These are phyloP conservation scores for Drosophila repleta DNA, from an alignment of 1,140 invertebrate genomes.

Conservation along the genomic window DNA sequence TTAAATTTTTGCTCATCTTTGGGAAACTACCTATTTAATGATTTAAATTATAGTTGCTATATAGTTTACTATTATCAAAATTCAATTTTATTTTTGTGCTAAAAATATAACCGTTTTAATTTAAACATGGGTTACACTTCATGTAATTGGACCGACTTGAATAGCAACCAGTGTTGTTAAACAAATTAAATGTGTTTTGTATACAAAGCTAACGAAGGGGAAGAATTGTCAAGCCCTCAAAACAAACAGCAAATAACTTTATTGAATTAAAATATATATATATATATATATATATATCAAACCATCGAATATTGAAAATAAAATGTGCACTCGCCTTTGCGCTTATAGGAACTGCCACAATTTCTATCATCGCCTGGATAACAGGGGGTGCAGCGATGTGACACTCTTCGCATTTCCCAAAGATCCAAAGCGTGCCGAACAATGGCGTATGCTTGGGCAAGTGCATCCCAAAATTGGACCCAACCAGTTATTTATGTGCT, in stretches of 20 bases:
- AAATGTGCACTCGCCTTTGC: constrained; percentile 55
- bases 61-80: no score
- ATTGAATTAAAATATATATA: neutral
- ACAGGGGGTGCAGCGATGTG: constrained; percentile 6
- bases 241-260: neutral
- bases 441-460: constrained; percentile 57
- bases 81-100: no score
- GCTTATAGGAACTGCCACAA: constrained; percentile 68
- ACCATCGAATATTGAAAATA: constrained; percentile 8
- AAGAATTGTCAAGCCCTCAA: neutral
- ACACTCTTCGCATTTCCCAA: constrained; percentile 72
- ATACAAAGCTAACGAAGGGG: neutral
- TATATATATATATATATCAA: no score
- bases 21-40: no score
- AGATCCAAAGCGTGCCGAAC: constrained; percentile 42
- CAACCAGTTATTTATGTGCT: constrained; percentile 59
- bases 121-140: neutral
- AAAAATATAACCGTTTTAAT: no score
- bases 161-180: neutral
- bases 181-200: neutral
- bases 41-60: no score
- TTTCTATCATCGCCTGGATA: constrained; percentile 32
- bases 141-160: neutral
- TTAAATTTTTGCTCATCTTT: no score
- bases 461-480: constrained; percentile 51